Evolutionary conservation across 2,888 invertebrate genomes (phyloP).

Genomic region (Hyppa rectilinea): DNA sequence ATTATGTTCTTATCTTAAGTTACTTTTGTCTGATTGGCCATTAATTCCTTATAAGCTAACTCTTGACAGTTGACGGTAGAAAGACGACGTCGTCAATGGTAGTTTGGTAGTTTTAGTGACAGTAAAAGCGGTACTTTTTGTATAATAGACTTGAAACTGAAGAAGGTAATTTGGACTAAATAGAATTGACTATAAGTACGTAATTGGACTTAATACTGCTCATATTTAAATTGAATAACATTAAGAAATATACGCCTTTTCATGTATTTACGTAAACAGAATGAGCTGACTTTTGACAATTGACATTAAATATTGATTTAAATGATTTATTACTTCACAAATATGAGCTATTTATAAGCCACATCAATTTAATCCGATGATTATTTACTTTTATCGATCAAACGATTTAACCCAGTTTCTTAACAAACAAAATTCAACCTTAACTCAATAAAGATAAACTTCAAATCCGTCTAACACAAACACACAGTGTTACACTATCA

Average conservation of each 20-base stretch:
- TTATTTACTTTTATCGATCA: constrained; percentile 21
- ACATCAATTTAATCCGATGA: constrained; percentile 24
- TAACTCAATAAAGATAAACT: background rate
- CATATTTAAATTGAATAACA: constrained; percentile 5
- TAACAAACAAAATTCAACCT: background rate
- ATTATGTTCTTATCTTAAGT: constrained; percentile 49
- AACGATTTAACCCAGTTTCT: constrained; percentile 25
- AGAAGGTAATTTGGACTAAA: constrained; percentile 28
- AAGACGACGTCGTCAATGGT: constrained; percentile 36
- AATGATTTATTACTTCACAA: constrained; percentile 7
- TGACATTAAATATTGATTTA: background rate
- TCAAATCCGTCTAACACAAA: background rate
- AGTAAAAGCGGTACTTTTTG: constrained; percentile 39
- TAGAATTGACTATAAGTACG: constrained; percentile 41
- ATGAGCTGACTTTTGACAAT: background rate
- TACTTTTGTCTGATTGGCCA: constrained; percentile 54
- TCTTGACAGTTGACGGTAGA: constrained; percentile 50
- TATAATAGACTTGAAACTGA: constrained; percentile 37
- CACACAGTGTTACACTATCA: constrained; percentile 39
- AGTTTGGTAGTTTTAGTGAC: constrained; percentile 46
- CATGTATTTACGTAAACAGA: background rate
- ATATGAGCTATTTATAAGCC: constrained; percentile 15
- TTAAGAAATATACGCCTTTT: background rate
- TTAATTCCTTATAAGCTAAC: constrained; percentile 51
- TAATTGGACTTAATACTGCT: constrained; percentile 3